phyloP scores from a whole-genome alignment of 2,797 vertebrate genomes.

The Poecilia gillii region DNA sequence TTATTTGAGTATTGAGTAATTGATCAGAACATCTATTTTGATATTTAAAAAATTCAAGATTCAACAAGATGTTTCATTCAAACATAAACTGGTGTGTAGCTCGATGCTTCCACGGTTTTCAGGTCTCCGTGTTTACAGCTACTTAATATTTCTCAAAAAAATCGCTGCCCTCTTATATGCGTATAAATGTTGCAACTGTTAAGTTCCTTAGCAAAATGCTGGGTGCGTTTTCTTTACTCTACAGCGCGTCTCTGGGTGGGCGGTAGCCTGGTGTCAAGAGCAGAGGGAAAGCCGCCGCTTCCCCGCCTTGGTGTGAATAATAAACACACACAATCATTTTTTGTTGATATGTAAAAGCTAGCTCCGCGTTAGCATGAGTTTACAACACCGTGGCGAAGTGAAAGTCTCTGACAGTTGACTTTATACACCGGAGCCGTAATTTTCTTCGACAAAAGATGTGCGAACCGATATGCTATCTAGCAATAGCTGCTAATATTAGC shows the following conservation, averaged over 20 bases:
- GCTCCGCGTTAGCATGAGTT: conserved; percentile 22
- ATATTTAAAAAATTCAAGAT: neutral
- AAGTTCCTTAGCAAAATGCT: neutral
- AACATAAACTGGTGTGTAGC: neutral
- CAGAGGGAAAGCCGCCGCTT: conserved; percentile 24
- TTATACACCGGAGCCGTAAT: neutral
- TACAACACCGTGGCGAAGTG: conserved; percentile 9
- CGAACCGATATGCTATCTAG: neutral
- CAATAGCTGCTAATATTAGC: neutral
- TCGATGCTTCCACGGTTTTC: neutral
- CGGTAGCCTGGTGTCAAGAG: neutral
- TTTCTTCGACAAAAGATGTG: neutral
- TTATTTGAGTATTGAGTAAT: neutral
- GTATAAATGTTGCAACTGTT: neutral
- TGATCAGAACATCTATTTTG: neutral
- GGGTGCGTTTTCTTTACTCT: conserved; percentile 7
- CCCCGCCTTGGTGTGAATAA: rapidly evolving
- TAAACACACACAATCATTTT: conserved; percentile 5
- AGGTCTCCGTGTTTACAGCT: neutral
- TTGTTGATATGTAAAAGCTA: conserved; percentile 38
- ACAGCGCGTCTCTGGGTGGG: neutral
- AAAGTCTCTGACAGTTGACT: neutral
- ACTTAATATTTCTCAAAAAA: neutral
- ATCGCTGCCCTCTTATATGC: neutral
- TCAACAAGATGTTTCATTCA: neutral